These are phyloP conservation scores for Cryptomyrus ogoouensis DNA, from an alignment of 2,113 vertebrate genomes.

Conservation along the genomic window DNA sequence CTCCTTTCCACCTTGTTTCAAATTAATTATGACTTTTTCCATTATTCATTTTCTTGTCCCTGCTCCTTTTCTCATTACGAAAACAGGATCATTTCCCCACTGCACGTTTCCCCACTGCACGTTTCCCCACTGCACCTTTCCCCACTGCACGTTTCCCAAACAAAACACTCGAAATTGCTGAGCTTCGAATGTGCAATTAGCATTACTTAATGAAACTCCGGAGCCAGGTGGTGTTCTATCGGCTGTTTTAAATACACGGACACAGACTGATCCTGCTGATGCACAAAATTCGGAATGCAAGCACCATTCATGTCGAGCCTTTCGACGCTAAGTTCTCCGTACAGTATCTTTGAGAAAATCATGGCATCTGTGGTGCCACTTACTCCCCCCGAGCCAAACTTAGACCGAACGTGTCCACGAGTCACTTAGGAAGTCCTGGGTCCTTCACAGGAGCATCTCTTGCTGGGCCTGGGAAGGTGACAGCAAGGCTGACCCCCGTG, in stretches of 20 bases:
- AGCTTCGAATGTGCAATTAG: background rate
- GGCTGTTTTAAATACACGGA: background rate
- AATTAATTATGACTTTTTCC: background rate
- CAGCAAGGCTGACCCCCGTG: background rate
- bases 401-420: background rate
- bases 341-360: background rate
- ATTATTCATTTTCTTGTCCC: background rate
- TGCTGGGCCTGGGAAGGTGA: background rate
- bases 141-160: background rate
- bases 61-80: background rate
- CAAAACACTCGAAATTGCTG: background rate
- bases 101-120: too few relatives aligned
- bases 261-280: background rate
- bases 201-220: background rate
- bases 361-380: background rate
- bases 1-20: background rate
- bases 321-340: background rate
- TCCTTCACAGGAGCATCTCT: background rate
- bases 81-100: background rate
- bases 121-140: background rate
- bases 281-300: background rate
- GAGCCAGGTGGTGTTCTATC: background rate
- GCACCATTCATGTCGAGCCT: background rate
- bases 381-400: background rate
- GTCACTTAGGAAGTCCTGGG: background rate